These are phyloP conservation scores for Pipistrellus kuhlii DNA, from an alignment of 2,797 vertebrate species.

Conservation along the genomic window DNA sequence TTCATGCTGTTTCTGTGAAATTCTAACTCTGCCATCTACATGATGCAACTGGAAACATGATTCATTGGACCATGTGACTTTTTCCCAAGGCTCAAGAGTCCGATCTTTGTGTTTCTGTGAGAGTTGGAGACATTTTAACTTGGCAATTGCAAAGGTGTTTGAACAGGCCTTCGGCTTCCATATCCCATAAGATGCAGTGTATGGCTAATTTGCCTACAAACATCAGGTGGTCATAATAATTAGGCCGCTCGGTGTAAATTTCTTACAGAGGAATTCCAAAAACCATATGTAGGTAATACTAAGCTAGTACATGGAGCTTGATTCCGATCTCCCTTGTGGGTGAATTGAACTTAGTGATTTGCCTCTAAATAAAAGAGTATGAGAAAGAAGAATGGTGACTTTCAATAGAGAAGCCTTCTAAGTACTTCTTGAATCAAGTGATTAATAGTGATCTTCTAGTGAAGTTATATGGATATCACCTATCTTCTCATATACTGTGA, in stretches of 20 bases:
- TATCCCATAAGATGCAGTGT: no score
- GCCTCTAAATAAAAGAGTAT: neutral
- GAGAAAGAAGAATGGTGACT: neutral
- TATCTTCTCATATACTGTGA: neutral
- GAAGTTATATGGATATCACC: neutral
- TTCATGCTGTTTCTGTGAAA: no score
- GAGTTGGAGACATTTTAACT: no score
- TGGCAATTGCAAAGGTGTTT: no score
- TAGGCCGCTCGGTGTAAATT: neutral
- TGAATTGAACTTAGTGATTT: neutral
- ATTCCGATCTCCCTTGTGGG: neutral
- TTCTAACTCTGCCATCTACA: no score
- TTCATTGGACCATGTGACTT: no score
- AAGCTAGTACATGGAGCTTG: neutral
- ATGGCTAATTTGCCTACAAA: no score
- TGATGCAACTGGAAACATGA: no score
- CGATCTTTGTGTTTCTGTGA: no score
- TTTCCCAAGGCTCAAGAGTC: no score
- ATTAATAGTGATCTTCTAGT: neutral
- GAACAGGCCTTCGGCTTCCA: no score
- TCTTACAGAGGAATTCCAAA: neutral
- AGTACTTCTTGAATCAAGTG: neutral
- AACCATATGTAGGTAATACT: neutral
- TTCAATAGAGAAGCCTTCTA: neutral
- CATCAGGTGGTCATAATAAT: no score